Evolutionary conservation across 2,888 invertebrate genomes (phyloP), one percentile per base, ranked within the genome.

Genomic region (Scaptomyza reducta): DNA sequence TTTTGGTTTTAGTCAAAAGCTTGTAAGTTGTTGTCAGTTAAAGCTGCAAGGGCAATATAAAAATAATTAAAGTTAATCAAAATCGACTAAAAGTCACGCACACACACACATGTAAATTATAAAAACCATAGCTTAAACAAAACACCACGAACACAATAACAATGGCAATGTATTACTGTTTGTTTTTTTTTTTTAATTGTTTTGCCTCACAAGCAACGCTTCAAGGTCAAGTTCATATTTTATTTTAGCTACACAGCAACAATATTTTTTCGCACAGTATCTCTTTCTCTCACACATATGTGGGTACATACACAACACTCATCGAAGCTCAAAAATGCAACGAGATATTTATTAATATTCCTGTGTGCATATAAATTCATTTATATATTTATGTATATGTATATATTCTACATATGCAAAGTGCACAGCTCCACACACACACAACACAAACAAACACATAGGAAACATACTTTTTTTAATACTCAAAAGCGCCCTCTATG

Each of bases 161-260:
- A 63, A 67, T 35, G 31, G 29, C 67, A 60, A 74, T 74, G 74
- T 74, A 78, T 64, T 66, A 62, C 51, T 66, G 57, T 66, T 22
- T 70, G 70, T 67, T 74, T 74, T 70, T 54, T 22, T 70, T 74
- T 67, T 74, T 74, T 70, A 51, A 78, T 80, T 74, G 58, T 72
- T 72, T 74, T 62, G 77, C 45, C 47, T 72, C 61, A 56, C 67
- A 59, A 57, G 44, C 57, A 62, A 53, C 61, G 53, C 55, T 59
- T 70, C 77, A 85, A 85, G 88, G 88, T 87, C 88, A 85, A 85
- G 88, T 85, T 88, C 88, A 88, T 77, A 74, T 74, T 77, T 65
- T 63, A 69, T 74, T 74, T 64, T 22, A 54, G 46, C 70, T 46
- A 71, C 35, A 57, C 59, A 66, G 62, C 50, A 60, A 59, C 46